phyloP scores from a whole-genome alignment of 2,113 vertebrate species.

The Coturnix japonica region DNA sequence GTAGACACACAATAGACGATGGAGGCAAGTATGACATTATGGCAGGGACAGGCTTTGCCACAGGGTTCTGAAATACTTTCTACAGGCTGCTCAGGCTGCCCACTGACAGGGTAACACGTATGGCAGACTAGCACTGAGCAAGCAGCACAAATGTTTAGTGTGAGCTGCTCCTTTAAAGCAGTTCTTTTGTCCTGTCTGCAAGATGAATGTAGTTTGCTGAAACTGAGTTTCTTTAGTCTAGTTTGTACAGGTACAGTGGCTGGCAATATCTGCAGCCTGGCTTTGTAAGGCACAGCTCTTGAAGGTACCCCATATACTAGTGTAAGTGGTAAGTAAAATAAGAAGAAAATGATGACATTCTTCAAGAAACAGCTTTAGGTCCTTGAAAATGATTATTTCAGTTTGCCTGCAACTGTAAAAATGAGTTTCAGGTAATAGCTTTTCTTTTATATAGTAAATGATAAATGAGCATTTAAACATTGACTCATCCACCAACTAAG shows the following conservation, averaged over 20 bases:
- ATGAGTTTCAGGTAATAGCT: constrained; percentile 83
- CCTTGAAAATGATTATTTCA: constrained; percentile 83
- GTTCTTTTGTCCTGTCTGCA: constrained; percentile 60
- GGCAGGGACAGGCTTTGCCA: neutral
- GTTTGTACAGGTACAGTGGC: constrained; percentile 17
- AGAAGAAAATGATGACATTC: constrained; percentile 81
- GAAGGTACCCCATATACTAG: constrained; percentile 70
- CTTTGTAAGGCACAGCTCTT: constrained; percentile 59
- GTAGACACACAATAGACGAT: neutral
- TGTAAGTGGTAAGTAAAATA: constrained; percentile 82
- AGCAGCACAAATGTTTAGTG: neutral
- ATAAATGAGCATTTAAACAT: constrained; percentile 82
- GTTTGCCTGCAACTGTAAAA: constrained; percentile 83
- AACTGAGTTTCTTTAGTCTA: neutral
- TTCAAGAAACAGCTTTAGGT: constrained; percentile 84
- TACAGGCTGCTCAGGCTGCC: neutral
- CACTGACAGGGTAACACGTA: neutral
- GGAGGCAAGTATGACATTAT: neutral
- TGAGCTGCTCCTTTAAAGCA: neutral
- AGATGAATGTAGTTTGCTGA: constrained; percentile 46
- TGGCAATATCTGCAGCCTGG: constrained; percentile 58
- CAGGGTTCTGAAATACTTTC: neutral
- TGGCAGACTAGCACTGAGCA: neutral
- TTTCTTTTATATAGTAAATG: constrained; percentile 85
- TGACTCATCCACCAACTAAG: constrained; percentile 81